Evolutionary conservation across 2,888 invertebrate genomes (phyloP), one percentile per base, ranked within the genome.

Genomic region (Clostera curtula): DNA sequence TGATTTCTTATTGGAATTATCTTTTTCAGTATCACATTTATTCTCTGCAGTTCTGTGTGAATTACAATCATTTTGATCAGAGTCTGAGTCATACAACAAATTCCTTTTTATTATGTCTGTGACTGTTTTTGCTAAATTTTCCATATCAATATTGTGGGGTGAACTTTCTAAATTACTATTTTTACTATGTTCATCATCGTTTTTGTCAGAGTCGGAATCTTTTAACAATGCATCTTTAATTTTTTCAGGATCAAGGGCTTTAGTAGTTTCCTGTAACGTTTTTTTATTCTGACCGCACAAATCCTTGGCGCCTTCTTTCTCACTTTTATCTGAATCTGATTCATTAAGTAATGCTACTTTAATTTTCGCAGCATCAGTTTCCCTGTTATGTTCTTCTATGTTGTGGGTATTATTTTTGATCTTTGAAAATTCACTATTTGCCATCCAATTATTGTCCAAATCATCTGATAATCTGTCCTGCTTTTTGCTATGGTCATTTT

Each of bases 11-110:
- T 19, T 6, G 5, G 12, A 8, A 13, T 22, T 22, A 22, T 8
- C 12, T 3, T 12, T 8, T 13, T 22, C 22, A 6, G 12, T 20
- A 18, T 28, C 11, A 18, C 25, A 26, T 18, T 32, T 34, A 10
- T 20, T 29, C 25, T 31, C 39, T 22, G 36, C 15, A 18, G 11
- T 11, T 15, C 20, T n/a, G n/a, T n/a, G n/a, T n/a, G n/a, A 34
- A 27, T 36, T 28, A 27, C 27, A 29, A n/a, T 56, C 56, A 19
- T 24, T 25, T 29, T 44, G 40, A 24, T 57, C 50, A 14, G 47
- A 49, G 28, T 53, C 52, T 13, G 59, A 62, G 34, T 63, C 52
- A 40, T 52, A 39, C 8, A 62, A 37, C 3, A 62, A 40, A 9
- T 52, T 44, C 31, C 34, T 49, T 49, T 51, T 50, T 15, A 44